Conservation (phyloP, 2,888 invertebrate species). For the Onthophagus sagittarius region DNA sequence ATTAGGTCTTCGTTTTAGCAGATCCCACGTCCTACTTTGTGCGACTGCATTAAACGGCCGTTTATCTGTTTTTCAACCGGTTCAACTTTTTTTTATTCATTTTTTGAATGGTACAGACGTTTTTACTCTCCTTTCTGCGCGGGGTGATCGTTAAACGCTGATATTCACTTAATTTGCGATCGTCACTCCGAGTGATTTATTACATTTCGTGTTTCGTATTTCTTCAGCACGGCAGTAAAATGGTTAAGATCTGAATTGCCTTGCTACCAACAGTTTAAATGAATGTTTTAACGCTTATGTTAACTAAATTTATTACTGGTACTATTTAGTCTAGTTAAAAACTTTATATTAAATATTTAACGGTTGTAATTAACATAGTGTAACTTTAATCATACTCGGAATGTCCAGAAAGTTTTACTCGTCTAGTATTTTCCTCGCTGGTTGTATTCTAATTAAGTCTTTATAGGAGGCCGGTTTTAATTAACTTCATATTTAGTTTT, state of each 20-base stretch:
- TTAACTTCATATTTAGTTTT: background rate
- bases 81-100: background rate
- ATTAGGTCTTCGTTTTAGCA: background rate
- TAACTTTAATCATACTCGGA: background rate
- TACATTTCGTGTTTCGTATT: background rate
- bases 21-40: background rate
- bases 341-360: background rate
- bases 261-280: background rate
- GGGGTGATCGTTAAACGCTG: background rate
- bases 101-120: background rate
- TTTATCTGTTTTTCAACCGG: background rate
- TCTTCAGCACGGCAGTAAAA: background rate
- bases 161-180: background rate
- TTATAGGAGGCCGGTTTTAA: background rate
- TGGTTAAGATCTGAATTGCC: background rate
- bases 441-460: background rate
- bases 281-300: background rate
- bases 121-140: background rate
- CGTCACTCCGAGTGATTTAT: background rate
- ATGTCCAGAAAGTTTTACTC: background rate
- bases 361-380: background rate
- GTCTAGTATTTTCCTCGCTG: background rate
- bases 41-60: background rate
- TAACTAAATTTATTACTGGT: background rate
- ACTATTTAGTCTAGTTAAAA: background rate